Evolutionary conservation across 2,113 vertebrate genomes (phyloP).

Genomic region (Axis porcinus): DNA sequence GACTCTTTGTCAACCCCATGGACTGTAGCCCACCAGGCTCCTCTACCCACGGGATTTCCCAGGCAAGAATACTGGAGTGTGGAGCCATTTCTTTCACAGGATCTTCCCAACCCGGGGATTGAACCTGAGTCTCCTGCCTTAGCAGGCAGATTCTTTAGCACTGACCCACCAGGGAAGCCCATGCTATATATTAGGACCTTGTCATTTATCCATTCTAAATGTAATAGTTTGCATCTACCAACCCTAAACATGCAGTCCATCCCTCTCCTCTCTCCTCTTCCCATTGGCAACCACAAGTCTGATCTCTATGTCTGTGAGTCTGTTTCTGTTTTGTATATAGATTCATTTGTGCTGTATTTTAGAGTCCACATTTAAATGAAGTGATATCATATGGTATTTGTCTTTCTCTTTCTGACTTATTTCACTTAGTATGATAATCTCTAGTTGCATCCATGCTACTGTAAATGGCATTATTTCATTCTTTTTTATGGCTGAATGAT

Average conservation of each 20-base stretch:
- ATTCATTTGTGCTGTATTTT: neutral
- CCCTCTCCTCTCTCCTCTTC: neutral
- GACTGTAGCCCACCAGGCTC: neutral
- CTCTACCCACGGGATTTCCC: neutral
- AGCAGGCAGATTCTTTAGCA: neutral
- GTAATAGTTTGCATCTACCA: neutral
- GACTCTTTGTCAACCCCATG: neutral
- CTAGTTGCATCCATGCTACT: neutral
- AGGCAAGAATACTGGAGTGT: neutral
- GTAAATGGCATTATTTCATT: neutral
- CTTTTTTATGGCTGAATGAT: neutral
- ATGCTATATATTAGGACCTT: neutral
- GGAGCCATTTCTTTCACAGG: neutral
- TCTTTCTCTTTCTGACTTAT: neutral
- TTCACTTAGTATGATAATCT: neutral
- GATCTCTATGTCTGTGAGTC: neutral
- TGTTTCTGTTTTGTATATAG: neutral
- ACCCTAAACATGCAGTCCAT: neutral
- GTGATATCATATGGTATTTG: neutral
- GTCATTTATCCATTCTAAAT: neutral
- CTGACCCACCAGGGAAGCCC: neutral
- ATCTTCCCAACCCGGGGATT: neutral
- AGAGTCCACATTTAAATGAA: neutral
- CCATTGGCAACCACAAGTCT: neutral
- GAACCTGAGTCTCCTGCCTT: neutral